Base-by-base conservation (phyloP, 2,888 invertebrate genomes). In the Lochmaea crataegi region DNA sequence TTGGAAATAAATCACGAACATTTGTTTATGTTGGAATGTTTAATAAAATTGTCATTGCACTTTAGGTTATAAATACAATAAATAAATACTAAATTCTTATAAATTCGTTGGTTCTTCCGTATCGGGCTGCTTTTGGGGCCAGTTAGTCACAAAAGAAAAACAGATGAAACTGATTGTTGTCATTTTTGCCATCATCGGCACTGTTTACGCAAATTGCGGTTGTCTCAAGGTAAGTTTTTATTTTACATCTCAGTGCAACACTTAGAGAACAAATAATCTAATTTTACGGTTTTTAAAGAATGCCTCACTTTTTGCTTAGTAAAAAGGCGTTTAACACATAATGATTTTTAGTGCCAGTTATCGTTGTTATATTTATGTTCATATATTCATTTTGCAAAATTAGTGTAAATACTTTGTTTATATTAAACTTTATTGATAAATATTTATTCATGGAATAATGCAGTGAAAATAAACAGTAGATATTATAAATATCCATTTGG, bases 151-250 rank as follows among this genome's bases (percentile, higher is more conserved):
- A 45, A 68, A 60, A 48, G 68, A 60, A 48, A 57, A 61, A 48
- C 73, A 63, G 68, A 80, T 79, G 79, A 80, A 78, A 57, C 51
- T 68, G 12, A 45, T 71, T 56, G 12, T 77, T 18, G 70, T 76
- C 38, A 61, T 77, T 64, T 42, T 80, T 53, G 75, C 77, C 58
- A 64, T 76, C 14, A 53, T 68, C 11, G 78, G 77, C 45, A 75
- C 76, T 41, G 82, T 78, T 38, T 76, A 71, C 14, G 83, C 83
- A 5, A 80, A 85, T 68, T 86, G 86, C 70, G 86, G 86, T 56
- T 86, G 86, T 71, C 76, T 85, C 42, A 83, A 83, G 76, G 86
- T 85, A 81, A 83, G 84, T 82, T 58, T 18, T 45, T 14, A 53
- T 45, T 14, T 18, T 51, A 42, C 16, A 56, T 42, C 2, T 61